These are phyloP conservation scores for Echinops telfairi DNA, from an alignment of 2,113 vertebrate genomes.

Conservation along the genomic window DNA sequence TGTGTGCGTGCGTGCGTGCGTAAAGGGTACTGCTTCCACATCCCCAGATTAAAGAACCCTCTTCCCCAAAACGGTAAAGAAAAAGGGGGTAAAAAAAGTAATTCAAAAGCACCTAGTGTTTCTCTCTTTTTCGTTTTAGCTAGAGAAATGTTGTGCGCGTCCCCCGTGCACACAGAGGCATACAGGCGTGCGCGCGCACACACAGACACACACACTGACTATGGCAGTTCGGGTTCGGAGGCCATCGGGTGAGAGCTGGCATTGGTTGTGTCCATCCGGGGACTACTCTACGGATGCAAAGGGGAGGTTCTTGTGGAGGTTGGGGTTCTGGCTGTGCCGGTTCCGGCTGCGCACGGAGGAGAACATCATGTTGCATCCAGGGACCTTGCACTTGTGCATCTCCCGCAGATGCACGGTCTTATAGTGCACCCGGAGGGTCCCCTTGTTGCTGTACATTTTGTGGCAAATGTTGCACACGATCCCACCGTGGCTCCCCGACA, in stretches of 20 bases:
- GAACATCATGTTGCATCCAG: conserved; percentile 99
- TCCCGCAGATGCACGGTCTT: conserved; percentile 99
- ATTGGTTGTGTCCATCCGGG: conserved; percentile 85
- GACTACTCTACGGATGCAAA: conserved; percentile 93
- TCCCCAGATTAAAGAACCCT: conserved; percentile 80
- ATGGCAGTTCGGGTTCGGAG: conserved; percentile 87
- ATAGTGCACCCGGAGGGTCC: conserved; percentile 98
- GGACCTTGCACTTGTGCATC: conserved; percentile 99
- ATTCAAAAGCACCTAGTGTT: conserved; percentile 89
- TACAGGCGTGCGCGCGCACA: conserved; percentile 20
- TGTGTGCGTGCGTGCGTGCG: conserved; percentile 60
- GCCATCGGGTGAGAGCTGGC: conserved; percentile 88
- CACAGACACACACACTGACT: conserved; percentile 81
- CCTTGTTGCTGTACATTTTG: conserved; percentile 99
- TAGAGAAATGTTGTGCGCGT: conserved; percentile 83
- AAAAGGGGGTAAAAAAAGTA: conserved; percentile 68
- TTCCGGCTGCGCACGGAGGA: conserved; percentile 99
- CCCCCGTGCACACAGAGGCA: conserved; percentile 63
- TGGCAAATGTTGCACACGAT: conserved; percentile 99
- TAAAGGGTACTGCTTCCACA: conserved; percentile 74
- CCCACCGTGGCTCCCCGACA: conserved; percentile 92
- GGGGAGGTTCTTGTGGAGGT: conserved; percentile 99
- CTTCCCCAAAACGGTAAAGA: conserved; percentile 74
- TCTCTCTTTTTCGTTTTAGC: conserved; percentile 80
- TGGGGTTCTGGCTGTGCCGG: conserved; percentile 99